Evolutionary conservation across 2,113 vertebrate species (phyloP).

Genomic region (Carassius gibelio): DNA sequence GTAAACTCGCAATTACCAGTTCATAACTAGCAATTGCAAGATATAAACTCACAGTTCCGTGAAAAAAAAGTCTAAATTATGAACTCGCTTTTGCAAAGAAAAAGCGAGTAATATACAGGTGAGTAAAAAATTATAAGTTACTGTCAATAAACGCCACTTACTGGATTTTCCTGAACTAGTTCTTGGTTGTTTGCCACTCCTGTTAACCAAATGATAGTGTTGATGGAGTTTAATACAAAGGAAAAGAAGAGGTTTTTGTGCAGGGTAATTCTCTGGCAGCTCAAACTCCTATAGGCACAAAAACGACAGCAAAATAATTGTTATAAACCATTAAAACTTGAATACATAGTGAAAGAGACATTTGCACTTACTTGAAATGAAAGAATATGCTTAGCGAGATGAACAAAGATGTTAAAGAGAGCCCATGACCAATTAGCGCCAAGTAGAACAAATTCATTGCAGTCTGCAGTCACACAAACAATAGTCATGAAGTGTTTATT

Average conservation of each 20-base stretch:
- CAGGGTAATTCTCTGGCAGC: slow-evolving; percentile 97
- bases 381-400: slow-evolving; percentile 96
- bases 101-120: not conserved
- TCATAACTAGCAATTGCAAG: not conserved
- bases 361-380: slow-evolving; percentile 92
- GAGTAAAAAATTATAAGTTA: not conserved
- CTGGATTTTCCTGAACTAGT: slow-evolving; percentile 88
- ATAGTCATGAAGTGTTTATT: slow-evolving; percentile 1
- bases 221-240: slow-evolving; percentile 91
- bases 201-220: slow-evolving; percentile 90
- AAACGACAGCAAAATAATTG: not conserved
- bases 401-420: slow-evolving; percentile 89
- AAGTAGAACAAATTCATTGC: slow-evolving; percentile 94
- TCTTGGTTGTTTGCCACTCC: slow-evolving; percentile 91
- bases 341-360: not conserved
- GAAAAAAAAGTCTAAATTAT: no score
- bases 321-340: not conserved
- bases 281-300: slow-evolving; percentile 84
- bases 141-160: slow-evolving; percentile 71
- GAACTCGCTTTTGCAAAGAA: no score
- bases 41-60: no score
- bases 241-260: slow-evolving; percentile 99
- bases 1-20: no score
- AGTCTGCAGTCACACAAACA: slow-evolving; percentile 78
- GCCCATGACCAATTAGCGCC: slow-evolving; percentile 93